These are phyloP conservation scores for Cryptophagus acutangulus DNA, from an alignment of 2,888 invertebrate species.

Conservation along the genomic window DNA sequence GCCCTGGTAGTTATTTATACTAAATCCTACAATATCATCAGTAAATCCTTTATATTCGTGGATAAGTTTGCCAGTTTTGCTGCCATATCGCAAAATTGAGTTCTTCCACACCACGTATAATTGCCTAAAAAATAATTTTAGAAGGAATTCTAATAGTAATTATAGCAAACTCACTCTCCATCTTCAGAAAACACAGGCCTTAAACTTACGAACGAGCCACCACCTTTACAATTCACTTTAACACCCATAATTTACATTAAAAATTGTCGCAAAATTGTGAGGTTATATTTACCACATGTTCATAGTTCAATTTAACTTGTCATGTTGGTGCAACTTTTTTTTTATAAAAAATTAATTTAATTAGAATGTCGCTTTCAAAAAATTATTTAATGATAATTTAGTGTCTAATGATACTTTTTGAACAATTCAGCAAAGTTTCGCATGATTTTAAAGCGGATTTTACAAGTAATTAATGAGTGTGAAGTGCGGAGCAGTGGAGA, in stretches of 20 bases:
- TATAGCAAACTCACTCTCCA: slow-evolving; percentile 60
- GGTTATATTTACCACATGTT: neutral
- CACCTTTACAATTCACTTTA: slow-evolving; percentile 55
- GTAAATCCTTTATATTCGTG: slow-evolving; percentile 54
- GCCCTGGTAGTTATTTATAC: slow-evolving; percentile 46
- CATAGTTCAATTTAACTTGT: too few species aligned
- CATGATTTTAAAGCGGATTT: too few species aligned
- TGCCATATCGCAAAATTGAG: slow-evolving; percentile 58
- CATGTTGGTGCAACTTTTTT: too few species aligned
- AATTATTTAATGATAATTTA: too few species aligned
- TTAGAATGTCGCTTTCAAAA: too few species aligned
- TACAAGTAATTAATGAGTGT: too few species aligned
- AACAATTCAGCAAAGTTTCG: too few species aligned
- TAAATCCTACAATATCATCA: slow-evolving; percentile 52
- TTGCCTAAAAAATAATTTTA: slow-evolving; percentile 49
- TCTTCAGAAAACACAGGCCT: slow-evolving; percentile 59
- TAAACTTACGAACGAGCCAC: slow-evolving; percentile 57
- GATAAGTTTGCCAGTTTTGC: slow-evolving; percentile 60
- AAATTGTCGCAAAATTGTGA: neutral
- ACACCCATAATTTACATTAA: slow-evolving; percentile 36
- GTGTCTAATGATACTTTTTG: too few species aligned
- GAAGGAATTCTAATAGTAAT: too few species aligned
- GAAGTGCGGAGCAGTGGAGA: too few species aligned
- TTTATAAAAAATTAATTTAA: too few species aligned
- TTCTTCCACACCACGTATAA: slow-evolving; percentile 59